Base-by-base conservation (phyloP, 2,888 invertebrate genomes). In the Drosophila pullipes region DNA sequence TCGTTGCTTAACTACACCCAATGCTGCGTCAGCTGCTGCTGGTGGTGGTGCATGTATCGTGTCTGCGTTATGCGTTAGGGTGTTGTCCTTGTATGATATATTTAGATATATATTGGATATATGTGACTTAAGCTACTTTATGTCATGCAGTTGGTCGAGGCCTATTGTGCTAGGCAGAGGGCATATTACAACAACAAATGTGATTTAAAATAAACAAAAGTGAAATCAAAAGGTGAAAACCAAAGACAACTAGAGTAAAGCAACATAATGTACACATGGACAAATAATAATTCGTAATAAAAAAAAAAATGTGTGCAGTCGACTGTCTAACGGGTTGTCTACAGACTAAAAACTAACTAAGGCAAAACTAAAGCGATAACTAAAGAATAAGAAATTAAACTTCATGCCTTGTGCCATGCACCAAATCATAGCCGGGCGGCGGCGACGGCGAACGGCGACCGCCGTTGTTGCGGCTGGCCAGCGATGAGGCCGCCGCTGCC, bases 371-470 rank as follows among this genome's bases (percentile, higher is more conserved):
- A 58, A 53, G 58, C 39, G 57, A 67, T 73, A 64, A 52, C 47
- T 41, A 75, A 63, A 63, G 62, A 78, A 83, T 70, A 89, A 76
- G 79, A 91, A 87, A 85, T 85, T 85, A 91, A 91, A 93, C 93
- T 91, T 93, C 93, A 93, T 94, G 93, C 93, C 93, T 94, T 93
- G 93, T 93, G 93, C 93, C 93, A 93, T 94, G 93, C 93, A 94
- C 93, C 93, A 93, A 92, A 93, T 93, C 93, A 93, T 94, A 94
- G 91, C 93, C 93, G 81, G 93, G 93, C 90, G 93, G 93, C 87
- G 93, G 93, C 82, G 93, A 93, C 88, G 93, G 93, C 88, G 93
- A 91, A 68, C 91, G 91, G 78, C 91, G 91, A 81, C 83, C 83
- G 78, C 76, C 74, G 74, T 85, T 88, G 79, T 86, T 82, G 76